Percentiles rank a stretch among this genome's conserved stretches.
Evolutionary conservation across 2,797 vertebrate genomes (phyloP).

Genomic region (Odontamblyopus rebecca): DNA sequence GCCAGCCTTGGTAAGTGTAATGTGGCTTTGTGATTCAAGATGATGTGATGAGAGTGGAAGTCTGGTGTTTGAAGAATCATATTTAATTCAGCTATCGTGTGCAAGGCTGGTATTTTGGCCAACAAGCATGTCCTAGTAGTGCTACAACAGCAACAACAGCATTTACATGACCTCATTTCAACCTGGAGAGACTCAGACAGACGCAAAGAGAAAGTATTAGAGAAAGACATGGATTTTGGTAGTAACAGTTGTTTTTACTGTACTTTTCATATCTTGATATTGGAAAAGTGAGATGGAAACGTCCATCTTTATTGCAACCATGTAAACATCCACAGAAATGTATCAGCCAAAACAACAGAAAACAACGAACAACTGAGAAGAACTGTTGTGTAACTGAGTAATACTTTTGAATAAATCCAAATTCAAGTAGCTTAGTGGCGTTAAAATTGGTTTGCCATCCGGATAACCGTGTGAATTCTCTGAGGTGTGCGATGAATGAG

Average conservation of each 20-base stretch:
- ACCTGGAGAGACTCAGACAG: too few species aligned
- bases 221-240: too few species aligned
- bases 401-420: background rate
- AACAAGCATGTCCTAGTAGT: too few species aligned
- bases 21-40: slow-evolving; percentile 10
- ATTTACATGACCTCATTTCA: too few species aligned
- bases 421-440: background rate
- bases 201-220: too few species aligned
- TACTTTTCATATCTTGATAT: background rate
- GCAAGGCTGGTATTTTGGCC: slow-evolving; percentile 4
- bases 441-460: too few species aligned
- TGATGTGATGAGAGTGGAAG: slow-evolving; percentile 25
- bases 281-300: background rate
- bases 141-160: too few species aligned
- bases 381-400: background rate
- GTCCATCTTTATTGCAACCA: background rate
- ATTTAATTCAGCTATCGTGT: slow-evolving; percentile 42
- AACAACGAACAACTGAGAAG: background rate
- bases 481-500: too few species aligned
- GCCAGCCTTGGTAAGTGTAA: slow-evolving; percentile 16
- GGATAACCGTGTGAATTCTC: too few species aligned
- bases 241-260: too few species aligned
- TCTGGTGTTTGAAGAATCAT: slow-evolving; percentile 32
- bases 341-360: background rate
- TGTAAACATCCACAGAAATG: background rate